Evolutionary conservation across 2,888 invertebrate genomes (phyloP).

Genomic region (Mythimna vitellina): DNA sequence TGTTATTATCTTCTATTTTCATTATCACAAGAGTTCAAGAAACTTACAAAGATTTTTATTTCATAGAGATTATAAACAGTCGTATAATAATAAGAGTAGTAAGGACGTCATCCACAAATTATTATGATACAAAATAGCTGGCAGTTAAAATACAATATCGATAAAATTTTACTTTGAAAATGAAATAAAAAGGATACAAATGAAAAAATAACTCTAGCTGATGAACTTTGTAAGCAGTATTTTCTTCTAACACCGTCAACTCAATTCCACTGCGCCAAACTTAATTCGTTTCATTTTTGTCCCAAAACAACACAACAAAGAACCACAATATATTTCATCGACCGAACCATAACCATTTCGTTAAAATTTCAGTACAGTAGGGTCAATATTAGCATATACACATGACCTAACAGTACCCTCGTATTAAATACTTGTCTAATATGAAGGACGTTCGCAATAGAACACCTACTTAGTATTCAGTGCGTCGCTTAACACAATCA

Average conservation of each 20-base stretch:
- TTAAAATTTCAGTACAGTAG: conserved; percentile 25
- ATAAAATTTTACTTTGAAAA: too few relatives aligned
- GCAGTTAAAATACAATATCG: too few relatives aligned
- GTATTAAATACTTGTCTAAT: conserved; percentile 47
- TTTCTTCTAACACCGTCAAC: neutral
- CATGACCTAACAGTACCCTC: conserved; percentile 26
- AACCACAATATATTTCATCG: conserved; percentile 12
- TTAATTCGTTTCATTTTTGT: neutral
- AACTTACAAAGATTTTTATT: too few relatives aligned
- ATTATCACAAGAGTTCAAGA: neutral
- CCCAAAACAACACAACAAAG: neutral
- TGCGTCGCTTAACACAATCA: conserved; percentile 42
- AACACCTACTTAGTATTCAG: conserved; percentile 48
- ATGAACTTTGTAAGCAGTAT: too few relatives aligned
- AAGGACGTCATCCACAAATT: too few relatives aligned
- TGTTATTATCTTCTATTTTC: neutral
- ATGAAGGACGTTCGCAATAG: conserved; percentile 40
- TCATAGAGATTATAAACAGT: too few relatives aligned
- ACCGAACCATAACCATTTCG: conserved; percentile 5
- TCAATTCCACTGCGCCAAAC: neutral
- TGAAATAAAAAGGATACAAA: too few relatives aligned
- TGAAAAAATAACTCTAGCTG: too few relatives aligned
- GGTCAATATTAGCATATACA: conserved; percentile 44
- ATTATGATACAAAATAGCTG: too few relatives aligned
- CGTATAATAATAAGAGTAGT: too few relatives aligned